Conservation (phyloP, 2,797 vertebrate species). For the Petrocephalus schoutedeni region DNA sequence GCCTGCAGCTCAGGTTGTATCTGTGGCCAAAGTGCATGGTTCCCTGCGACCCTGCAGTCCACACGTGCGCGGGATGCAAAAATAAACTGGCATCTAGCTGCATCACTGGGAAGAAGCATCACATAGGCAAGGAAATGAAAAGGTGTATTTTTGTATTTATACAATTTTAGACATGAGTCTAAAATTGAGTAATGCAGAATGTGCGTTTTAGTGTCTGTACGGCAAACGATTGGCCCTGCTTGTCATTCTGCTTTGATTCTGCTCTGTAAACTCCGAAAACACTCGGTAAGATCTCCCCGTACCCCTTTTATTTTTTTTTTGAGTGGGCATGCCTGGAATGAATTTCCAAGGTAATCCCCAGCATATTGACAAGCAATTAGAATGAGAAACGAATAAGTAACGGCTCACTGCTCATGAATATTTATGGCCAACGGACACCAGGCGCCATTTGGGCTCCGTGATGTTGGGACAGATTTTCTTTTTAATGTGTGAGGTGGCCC, state of each 20-base stretch:
- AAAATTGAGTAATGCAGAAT: neutral
- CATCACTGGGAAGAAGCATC: neutral
- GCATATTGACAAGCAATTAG: conserved; percentile 5
- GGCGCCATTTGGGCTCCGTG: neutral
- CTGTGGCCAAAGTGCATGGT: neutral
- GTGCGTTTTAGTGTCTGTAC: neutral
- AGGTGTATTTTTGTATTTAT: neutral
- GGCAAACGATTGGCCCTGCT: neutral
- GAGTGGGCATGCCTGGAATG: neutral
- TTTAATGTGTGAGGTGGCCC: neutral
- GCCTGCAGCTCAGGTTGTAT: neutral
- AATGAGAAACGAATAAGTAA: conserved; percentile 11
- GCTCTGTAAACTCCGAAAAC: neutral
- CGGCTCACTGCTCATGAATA: neutral
- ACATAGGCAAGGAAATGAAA: neutral
- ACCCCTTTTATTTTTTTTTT: neutral
- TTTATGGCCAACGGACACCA: neutral
- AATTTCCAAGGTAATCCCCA: neutral
- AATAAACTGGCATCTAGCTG: neutral
- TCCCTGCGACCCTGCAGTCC: neutral
- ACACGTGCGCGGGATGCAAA: neutral
- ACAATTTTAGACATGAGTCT: neutral
- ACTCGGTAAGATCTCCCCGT: neutral
- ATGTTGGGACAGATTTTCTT: neutral
- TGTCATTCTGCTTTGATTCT: neutral